Conservation (phyloP, 2,888 invertebrate genomes). For the Smittia aterrima region DNA sequence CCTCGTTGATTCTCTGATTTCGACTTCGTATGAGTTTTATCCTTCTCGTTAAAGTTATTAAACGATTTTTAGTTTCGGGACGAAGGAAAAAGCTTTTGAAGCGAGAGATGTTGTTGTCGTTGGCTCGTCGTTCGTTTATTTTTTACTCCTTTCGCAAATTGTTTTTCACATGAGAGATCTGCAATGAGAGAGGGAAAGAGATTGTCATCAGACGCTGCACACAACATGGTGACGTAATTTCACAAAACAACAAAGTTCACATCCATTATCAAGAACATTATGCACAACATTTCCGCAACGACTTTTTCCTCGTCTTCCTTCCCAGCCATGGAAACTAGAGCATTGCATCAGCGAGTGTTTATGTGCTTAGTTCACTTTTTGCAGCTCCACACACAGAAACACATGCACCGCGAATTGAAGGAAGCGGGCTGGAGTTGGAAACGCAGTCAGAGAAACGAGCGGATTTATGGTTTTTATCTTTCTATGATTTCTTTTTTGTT, state of each 20-base stretch:
- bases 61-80: neutral
- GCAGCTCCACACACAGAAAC: neutral
- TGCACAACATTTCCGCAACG: constrained; percentile 36
- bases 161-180: constrained; percentile 40
- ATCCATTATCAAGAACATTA: constrained; percentile 37
- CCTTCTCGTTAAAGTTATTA: neutral
- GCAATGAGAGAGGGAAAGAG: constrained; percentile 21
- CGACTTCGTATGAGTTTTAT: neutral
- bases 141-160: constrained; percentile 21
- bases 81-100: neutral
- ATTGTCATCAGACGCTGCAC: constrained; percentile 24
- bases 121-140: constrained; percentile 20
- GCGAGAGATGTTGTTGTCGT: constrained; percentile 9
- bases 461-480: constrained; percentile 36
- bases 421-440: constrained; percentile 20
- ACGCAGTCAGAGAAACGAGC: neutral
- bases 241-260: constrained; percentile 36
- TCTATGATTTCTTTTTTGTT: constrained; percentile 9
- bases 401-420: neutral
- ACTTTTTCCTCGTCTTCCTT: constrained; percentile 5
- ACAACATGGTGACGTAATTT: constrained; percentile 32
- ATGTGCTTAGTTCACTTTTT: neutral
- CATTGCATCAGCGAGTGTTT: constrained; percentile 6
- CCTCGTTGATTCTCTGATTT: neutral
- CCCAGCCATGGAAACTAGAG: constrained; percentile 15